Percentiles rank a stretch among this genome's conserved stretches.
These are phyloP conservation scores for Platichthys stellatus DNA, from an alignment of 2,113 vertebrate genomes.

Conservation along the genomic window DNA sequence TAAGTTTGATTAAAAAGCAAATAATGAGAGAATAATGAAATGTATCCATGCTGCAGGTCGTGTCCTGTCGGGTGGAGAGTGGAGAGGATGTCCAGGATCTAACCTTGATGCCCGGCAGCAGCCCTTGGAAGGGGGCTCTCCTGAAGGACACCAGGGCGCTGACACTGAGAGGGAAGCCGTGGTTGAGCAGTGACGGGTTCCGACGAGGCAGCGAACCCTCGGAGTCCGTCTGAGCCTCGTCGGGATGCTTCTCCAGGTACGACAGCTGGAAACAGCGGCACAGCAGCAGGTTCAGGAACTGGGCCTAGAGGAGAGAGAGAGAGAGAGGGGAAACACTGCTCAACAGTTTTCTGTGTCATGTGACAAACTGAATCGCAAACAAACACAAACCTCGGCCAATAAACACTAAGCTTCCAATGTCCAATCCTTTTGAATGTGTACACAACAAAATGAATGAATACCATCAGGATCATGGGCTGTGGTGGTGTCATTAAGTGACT, in stretches of 20 bases:
- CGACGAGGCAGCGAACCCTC: constrained; percentile 40
- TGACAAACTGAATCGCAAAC: neutral
- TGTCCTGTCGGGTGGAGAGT: too few relatives aligned
- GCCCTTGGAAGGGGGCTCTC: constrained; percentile 82
- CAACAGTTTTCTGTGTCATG: too few relatives aligned
- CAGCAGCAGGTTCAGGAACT: constrained; percentile 91
- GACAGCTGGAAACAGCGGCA: constrained; percentile 95
- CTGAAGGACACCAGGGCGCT: constrained; percentile 93
- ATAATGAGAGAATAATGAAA: too few relatives aligned
- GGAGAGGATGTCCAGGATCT: neutral
- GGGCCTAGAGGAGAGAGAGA: constrained; percentile 80
- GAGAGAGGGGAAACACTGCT: neutral
- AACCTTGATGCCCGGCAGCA: constrained; percentile 79
- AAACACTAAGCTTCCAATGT: neutral
- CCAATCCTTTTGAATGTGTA: neutral
- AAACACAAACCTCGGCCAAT: neutral
- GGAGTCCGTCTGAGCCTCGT: constrained; percentile 74
- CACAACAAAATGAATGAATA: neutral
- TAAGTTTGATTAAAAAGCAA: too few relatives aligned
- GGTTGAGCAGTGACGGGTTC: constrained; percentile 83
- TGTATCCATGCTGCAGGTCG: too few relatives aligned
- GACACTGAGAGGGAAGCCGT: constrained; percentile 91
- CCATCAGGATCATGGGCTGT: too few relatives aligned
- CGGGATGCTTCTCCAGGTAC: constrained; percentile 89
- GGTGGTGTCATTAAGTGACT: too few relatives aligned